Conservation (phyloP, 2,888 invertebrate genomes). For the Chymomyza amoena region DNA sequence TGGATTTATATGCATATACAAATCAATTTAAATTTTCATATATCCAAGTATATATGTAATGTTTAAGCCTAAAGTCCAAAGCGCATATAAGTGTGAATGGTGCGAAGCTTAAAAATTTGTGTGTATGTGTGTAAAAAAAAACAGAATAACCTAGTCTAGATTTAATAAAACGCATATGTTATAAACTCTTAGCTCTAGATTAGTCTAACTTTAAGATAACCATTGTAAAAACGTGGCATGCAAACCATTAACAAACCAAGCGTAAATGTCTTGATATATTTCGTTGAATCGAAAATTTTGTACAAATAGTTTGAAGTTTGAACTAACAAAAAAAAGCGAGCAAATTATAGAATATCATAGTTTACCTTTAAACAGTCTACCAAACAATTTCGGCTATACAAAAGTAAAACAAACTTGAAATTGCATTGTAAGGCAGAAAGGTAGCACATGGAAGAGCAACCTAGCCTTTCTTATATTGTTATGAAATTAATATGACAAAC, state of each 20-base stretch:
- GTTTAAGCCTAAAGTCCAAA: constrained; percentile 67
- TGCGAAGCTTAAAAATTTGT: constrained; percentile 33
- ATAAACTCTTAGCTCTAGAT: constrained; percentile 46
- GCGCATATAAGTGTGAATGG: constrained; percentile 53
- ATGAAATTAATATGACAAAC: constrained; percentile 41
- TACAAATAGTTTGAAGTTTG: constrained; percentile 36
- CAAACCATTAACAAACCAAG: constrained; percentile 13
- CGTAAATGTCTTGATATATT: constrained; percentile 11
- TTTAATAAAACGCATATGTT: constrained; percentile 8
- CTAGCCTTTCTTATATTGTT: neutral
- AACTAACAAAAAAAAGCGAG: constrained; percentile 36
- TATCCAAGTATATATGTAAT: constrained; percentile 27
- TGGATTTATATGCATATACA: constrained; percentile 22
- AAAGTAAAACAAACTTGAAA: neutral
- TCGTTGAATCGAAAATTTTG: constrained; percentile 46
- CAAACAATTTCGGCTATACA: constrained; percentile 4
- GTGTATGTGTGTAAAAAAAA: constrained; percentile 20
- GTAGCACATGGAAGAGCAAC: neutral
- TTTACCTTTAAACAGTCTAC: constrained; percentile 17
- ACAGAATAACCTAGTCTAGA: neutral
- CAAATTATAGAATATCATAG: constrained; percentile 31
- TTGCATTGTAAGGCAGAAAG: neutral
- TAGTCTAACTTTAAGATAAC: constrained; percentile 37
- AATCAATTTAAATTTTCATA: constrained; percentile 25
- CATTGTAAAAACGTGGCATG: constrained; percentile 31